Base-by-base conservation (phyloP, 1,140 invertebrate species). In the Leptopilina clavipes region DNA sequence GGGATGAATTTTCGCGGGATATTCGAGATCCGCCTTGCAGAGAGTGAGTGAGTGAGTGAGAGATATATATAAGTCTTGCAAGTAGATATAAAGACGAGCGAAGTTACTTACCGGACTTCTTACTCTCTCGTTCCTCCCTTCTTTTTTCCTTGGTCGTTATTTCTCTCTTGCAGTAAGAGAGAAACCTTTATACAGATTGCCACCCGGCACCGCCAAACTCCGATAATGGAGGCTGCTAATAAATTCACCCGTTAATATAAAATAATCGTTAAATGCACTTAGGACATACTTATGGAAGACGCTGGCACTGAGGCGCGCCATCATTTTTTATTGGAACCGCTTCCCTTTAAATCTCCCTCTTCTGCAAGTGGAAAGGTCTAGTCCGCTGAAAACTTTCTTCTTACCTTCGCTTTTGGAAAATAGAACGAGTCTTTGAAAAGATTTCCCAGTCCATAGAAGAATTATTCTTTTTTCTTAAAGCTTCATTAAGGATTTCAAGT, bases 181-280 rank as follows among this genome's bases (percentile, higher is more conserved):
- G 81, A 83, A 74, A 79, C 81, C 37, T 40, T 40, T 40, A 77
- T 83, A 84, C 82, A 83, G 81, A 86, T 73, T 82, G 77, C 78
- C 81, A 81, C 79, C 81, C 82, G 75, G 81, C 80, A 77, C 82
- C 79, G 72, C 78, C 84, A 76, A 85, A 85, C 82, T 82, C 83
- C 83, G 88, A 88, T 89, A 89, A 90, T 88, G 86, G 87, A 89
- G 83, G 85, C 85, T 82, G 77, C 85, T 88, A 88, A 88, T 89
- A 90, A 90, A 90, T 90, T 89, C 80, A 83, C 76, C 85, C 84
- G 84, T 88, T 89, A 89, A 89, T 90, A 90, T 88, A 88, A 90
- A 89, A 89, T 89, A 88, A 89, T 90, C 88, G 89, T 89, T 90
- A 89, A 89, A 89, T 90, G 88, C 88, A 90, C 89, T 90, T 89